phyloP scores from a whole-genome alignment of 2,113 vertebrate genomes.

The Paradoxurus hermaphroditus region DNA sequence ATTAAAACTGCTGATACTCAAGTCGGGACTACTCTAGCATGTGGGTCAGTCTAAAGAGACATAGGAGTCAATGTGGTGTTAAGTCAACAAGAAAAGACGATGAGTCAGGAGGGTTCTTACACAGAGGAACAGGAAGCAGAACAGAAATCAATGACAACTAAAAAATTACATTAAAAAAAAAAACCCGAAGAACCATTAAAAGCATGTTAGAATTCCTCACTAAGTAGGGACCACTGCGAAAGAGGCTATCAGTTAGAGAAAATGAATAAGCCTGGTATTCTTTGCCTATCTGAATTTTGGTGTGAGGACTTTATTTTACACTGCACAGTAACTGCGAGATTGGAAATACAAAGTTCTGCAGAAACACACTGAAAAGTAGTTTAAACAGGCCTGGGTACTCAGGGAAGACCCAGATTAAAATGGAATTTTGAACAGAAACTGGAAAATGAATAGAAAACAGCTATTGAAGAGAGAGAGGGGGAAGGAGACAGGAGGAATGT shows the following conservation, averaged over 20 bases:
- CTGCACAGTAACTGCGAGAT: not conserved
- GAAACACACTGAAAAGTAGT: not conserved
- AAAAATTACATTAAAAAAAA: not conserved
- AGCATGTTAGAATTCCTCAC: not conserved
- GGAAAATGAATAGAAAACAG: not conserved
- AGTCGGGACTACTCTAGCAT: accelerated
- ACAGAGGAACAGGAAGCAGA: not conserved
- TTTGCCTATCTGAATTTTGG: not conserved
- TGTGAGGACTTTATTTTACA: not conserved
- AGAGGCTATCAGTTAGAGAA: not conserved
- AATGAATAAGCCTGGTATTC: not conserved
- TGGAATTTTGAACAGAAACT: not conserved
- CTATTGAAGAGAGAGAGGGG: not conserved
- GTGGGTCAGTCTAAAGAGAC: not conserved
- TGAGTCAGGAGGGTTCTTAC: too few species aligned
- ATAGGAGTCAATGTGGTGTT: not conserved
- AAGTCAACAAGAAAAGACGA: not conserved
- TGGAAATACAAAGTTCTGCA: not conserved
- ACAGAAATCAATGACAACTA: not conserved
- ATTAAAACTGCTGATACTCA: not conserved
- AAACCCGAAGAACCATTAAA: not conserved
- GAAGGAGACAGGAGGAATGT: not conserved
- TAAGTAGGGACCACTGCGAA: not conserved
- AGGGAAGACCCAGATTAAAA: not conserved
- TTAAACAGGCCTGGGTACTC: not conserved